These are phyloP conservation scores for Drosophila stalkeri DNA, from an alignment of 2,888 invertebrate species.

Conservation along the genomic window DNA sequence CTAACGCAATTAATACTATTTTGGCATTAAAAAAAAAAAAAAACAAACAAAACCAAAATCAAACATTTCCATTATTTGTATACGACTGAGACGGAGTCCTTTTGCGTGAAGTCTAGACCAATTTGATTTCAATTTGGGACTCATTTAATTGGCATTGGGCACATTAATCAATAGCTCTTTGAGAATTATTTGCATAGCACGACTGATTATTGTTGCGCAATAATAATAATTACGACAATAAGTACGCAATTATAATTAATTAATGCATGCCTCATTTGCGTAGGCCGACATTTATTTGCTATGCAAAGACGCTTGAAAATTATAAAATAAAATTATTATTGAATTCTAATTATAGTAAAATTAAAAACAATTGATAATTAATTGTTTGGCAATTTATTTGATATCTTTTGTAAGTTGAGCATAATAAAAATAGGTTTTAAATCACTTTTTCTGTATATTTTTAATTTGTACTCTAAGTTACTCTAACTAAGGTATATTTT, in stretches of 20 bases:
- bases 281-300: constrained; percentile 8
- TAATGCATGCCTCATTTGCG: constrained; percentile 21
- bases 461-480: background rate
- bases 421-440: background rate
- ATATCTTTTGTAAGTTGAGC: background rate
- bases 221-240: constrained; percentile 39
- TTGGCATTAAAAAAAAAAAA: background rate
- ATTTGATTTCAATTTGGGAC: constrained; percentile 28
- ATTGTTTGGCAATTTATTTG: background rate
- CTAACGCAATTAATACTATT: constrained; percentile 45
- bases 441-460: background rate
- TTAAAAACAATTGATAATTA: background rate
- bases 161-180: constrained; percentile 65
- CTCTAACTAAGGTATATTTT: no score
- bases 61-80: constrained; percentile 33
- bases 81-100: constrained; percentile 1
- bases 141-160: constrained; percentile 54
- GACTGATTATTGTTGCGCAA: constrained; percentile 29
- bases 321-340: background rate
- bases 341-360: background rate
- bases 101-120: constrained; percentile 18
- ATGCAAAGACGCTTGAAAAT: background rate
- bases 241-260: constrained; percentile 43
- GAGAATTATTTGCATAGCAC: constrained; percentile 26
- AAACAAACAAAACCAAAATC: background rate